Evolutionary conservation across 1,140 invertebrate genomes (phyloP).

Genomic region (Odontomachus brunneus): DNA sequence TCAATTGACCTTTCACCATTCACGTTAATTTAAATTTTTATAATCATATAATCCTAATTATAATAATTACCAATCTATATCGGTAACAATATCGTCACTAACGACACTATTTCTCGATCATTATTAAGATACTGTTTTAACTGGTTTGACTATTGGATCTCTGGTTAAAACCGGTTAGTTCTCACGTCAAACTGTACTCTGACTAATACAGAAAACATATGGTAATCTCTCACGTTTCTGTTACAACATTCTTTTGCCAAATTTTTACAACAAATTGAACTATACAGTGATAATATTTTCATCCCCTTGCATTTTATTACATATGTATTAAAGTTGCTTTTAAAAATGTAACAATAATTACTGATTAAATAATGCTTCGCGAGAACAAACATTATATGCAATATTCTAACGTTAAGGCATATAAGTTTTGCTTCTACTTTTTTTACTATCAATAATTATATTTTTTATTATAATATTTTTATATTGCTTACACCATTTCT

Average conservation of each 20-base stretch:
- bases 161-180: slow-evolving; percentile 58
- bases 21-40: slow-evolving; percentile 52
- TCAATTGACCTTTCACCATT: background rate
- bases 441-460: no score
- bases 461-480: no score
- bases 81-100: slow-evolving; percentile 6
- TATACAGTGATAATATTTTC: no score
- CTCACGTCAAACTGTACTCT: slow-evolving; percentile 5
- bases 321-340: no score
- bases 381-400: no score
- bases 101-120: slow-evolving; percentile 40
- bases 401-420: no score
- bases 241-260: background rate
- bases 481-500: no score
- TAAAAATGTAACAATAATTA: background rate
- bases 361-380: background rate
- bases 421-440: no score
- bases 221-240: background rate
- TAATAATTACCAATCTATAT: slow-evolving; percentile 50
- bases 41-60: slow-evolving; percentile 50
- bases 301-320: no score
- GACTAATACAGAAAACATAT: background rate
- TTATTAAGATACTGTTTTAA: slow-evolving; percentile 55
- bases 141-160: background rate
- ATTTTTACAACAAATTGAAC: no score